Base-by-base conservation (phyloP, 2,113 vertebrate species). In the Seriola aureovittata region DNA sequence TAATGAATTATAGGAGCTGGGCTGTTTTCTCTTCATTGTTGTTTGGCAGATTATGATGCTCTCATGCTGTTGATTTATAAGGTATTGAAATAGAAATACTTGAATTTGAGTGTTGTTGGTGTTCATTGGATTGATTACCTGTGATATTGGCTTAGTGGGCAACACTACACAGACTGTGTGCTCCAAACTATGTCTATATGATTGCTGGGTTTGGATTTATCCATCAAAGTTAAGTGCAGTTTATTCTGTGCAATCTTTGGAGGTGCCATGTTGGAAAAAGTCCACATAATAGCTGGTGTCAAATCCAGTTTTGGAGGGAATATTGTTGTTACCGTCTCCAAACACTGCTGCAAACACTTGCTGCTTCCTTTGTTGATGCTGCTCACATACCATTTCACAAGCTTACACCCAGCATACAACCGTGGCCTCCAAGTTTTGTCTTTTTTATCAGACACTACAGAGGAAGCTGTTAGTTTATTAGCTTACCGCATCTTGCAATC, bases 321-420 rank as follows among this genome's bases (percentile, higher is more conserved):
- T 54, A 23, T 50, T 62, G 44, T 40, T 32, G 66, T 78, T 42
- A 21, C 74, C 34, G 25, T 48, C 23, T 44, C 50, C 16, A 64
- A 64, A 63, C 72, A 75, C 44, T 52, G 71, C 23, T 52, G 71
- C 60, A 75, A 65, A 65, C 73, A 75, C 73, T 66, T 9, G 50
- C 73, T 44, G 11, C 23, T 29, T 66, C 62, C 11, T 67, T 34
- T 77, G 63, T 77, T 77, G 40, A 32, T 59, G 21, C 25, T 36
- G 75, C 12, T 68, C 54, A 60, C 66, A 62, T 52, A 70, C 11
- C 54, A 55, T 23, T 55, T 23, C 54, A 12, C n/a, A 55, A n/a
- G 9, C n/a, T 23, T 50, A 7, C 16, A 19, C 17, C 48, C 48
- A 50, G 48, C 14, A 19, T 54, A 54, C 16, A 42, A 2, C 17